phyloP scores from a whole-genome alignment of 2,113 vertebrate species.

The Oryzias javanicus region DNA sequence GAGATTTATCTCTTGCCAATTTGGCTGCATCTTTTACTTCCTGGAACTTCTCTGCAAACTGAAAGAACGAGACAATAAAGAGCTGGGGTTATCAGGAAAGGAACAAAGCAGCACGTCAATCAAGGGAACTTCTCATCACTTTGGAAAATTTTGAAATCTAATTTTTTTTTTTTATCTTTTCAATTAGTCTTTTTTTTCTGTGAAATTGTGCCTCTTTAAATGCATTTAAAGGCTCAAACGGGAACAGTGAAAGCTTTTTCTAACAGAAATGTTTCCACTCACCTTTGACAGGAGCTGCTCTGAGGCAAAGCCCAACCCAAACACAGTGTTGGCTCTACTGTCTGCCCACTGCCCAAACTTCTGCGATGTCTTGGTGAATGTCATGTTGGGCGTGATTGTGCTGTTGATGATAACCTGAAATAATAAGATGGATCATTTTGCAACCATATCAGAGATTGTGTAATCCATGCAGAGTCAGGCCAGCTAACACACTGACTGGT shows the following conservation, averaged over 20 bases:
- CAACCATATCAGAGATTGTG: not conserved
- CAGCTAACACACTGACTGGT: too few species aligned
- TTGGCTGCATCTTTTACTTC: slow-evolving; percentile 95
- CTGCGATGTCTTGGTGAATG: slow-evolving; percentile 96
- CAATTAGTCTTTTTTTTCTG: too few species aligned
- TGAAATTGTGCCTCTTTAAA: too few species aligned
- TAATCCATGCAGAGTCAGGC: not conserved
- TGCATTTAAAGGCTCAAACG: too few species aligned
- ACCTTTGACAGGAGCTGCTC: slow-evolving; percentile 95
- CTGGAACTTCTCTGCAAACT: slow-evolving; percentile 99
- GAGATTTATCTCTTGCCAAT: slow-evolving; percentile 90
- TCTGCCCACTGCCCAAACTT: slow-evolving; percentile 99
- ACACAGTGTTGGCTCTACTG: slow-evolving; percentile 97
- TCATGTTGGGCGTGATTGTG: slow-evolving; percentile 98
- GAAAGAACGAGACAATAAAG: slow-evolving; percentile 44
- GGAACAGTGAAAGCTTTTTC: not conserved
- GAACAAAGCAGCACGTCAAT: not conserved
- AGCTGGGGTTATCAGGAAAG: slow-evolving; percentile 9
- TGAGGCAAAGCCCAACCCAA: slow-evolving; percentile 90
- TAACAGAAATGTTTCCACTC: slow-evolving; percentile 17
- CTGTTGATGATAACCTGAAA: slow-evolving; percentile 97
- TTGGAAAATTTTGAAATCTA: not conserved
- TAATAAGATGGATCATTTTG: not conserved
- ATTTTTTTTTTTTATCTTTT: too few species aligned
- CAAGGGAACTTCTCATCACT: not conserved